Evolutionary conservation across 2,888 invertebrate genomes (phyloP).

Genomic region (Lasioglossum vierecki): DNA sequence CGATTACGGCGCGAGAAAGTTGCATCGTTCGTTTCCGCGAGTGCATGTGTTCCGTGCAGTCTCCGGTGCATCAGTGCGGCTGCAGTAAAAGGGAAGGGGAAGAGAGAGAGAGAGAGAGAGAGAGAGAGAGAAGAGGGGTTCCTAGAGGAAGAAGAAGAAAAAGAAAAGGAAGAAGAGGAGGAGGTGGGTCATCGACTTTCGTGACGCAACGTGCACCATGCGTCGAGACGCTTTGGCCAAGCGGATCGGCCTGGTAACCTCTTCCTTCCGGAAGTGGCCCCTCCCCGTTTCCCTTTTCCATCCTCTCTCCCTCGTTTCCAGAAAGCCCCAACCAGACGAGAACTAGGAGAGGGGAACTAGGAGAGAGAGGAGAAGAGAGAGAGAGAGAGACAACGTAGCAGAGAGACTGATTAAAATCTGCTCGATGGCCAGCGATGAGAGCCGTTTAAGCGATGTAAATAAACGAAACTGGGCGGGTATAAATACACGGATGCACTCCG

Average conservation of each 20-base stretch:
- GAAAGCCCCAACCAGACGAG: not conserved
- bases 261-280: slow-evolving; percentile 66
- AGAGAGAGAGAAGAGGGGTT: not conserved
- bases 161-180: slow-evolving; percentile 27
- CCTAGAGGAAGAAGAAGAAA: not conserved
- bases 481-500: slow-evolving; percentile 17
- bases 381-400: not conserved
- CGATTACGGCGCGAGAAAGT: slow-evolving; percentile 31
- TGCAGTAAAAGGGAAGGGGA: not conserved
- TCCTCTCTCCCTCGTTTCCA: not conserved
- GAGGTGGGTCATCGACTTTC: slow-evolving; percentile 71
- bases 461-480: slow-evolving; percentile 8
- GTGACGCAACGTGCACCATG: slow-evolving; percentile 65
- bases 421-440: slow-evolving; percentile 1
- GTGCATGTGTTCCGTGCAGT: slow-evolving; percentile 30
- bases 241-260: slow-evolving; percentile 69
- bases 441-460: slow-evolving; percentile 8
- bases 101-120: slow-evolving; percentile 21
- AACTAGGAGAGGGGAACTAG: not conserved
- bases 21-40: slow-evolving; percentile 12
- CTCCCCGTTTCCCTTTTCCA: slow-evolving; percentile 11
- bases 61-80: slow-evolving; percentile 26
- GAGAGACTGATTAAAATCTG: not conserved
- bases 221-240: slow-evolving; percentile 55
- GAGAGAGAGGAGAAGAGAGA: not conserved